phyloP scores from a whole-genome alignment of 2,113 vertebrate genomes.

The Cynoglossus semilaevis region DNA sequence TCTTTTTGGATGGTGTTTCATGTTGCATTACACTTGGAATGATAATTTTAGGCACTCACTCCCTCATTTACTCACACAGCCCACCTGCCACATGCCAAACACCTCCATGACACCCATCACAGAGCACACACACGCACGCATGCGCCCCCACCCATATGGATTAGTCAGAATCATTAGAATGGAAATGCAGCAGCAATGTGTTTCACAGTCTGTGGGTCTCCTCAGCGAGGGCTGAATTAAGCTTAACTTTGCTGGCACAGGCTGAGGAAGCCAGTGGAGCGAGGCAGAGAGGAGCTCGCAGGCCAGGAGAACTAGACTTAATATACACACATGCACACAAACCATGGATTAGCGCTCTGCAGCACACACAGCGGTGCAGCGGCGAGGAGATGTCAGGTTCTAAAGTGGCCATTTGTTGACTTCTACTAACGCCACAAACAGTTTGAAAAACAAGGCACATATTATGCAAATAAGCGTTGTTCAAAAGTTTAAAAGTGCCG shows the following conservation, averaged over 20 bases:
- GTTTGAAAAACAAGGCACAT: conserved; percentile 55
- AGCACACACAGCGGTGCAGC: conserved; percentile 46
- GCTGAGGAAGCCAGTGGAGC: conserved; percentile 64
- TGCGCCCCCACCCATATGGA: conserved; percentile 38
- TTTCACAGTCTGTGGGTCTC: conserved; percentile 63
- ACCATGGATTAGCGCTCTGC: conserved; percentile 59
- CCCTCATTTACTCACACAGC: conserved; percentile 7
- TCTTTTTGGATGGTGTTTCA: no score
- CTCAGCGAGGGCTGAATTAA: conserved; percentile 65
- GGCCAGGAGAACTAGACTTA: conserved; percentile 38
- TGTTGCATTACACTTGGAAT: background rate
- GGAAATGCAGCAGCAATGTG: conserved; percentile 64
- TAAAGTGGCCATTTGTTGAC: conserved; percentile 73
- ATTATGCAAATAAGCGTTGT: conserved; percentile 64
- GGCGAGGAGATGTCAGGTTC: conserved; percentile 65
- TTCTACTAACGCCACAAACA: conserved; percentile 60
- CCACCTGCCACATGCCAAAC: conserved; percentile 57
- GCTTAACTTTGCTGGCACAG: conserved; percentile 56
- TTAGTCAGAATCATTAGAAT: conserved; percentile 65
- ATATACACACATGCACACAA: conserved; percentile 17
- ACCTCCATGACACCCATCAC: conserved; percentile 36
- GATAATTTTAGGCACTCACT: background rate
- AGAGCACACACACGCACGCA: conserved; percentile 14
- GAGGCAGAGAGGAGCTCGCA: conserved; percentile 54
- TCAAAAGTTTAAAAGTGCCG: conserved; percentile 40